phyloP scores from a whole-genome alignment of 2,888 invertebrate species.

The Tenthredo mesomela region DNA sequence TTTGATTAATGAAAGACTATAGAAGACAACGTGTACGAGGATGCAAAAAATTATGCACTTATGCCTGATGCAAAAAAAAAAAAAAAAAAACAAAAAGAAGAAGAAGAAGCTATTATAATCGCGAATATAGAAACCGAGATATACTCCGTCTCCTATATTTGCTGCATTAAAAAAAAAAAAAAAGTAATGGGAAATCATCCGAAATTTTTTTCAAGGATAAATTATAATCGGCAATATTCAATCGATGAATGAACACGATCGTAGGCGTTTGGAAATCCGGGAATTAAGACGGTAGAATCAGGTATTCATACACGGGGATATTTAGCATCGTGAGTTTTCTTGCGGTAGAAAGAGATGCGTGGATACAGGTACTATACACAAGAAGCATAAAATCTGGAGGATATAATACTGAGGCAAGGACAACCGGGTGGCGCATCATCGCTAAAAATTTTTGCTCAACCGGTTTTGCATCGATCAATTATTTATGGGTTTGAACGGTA shows the following conservation, averaged over 20 bases:
- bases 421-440: conserved; percentile 65
- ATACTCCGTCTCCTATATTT: too few relatives aligned
- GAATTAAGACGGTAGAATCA: not conserved
- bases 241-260: conserved; percentile 15
- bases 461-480: conserved; percentile 62
- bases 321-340: not conserved
- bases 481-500: conserved; percentile 26
- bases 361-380: too few relatives aligned
- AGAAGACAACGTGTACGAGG: not conserved
- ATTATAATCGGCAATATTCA: not conserved
- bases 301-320: conserved; percentile 1
- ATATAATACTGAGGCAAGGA: conserved; percentile 57
- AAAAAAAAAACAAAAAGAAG: not conserved
- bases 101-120: not conserved
- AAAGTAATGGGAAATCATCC: not conserved
- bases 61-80: not conserved
- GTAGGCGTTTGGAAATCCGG: not conserved
- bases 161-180: not conserved
- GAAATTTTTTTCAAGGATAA: not conserved
- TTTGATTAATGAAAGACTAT: not conserved
- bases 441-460: conserved; percentile 67
- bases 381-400: conserved; percentile 4
- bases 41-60: conserved; percentile 4
- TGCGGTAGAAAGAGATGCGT: not conserved
- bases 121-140: not conserved